Base-by-base conservation (phyloP, 2,888 invertebrate genomes). In the Ischnus inquisitorius region DNA sequence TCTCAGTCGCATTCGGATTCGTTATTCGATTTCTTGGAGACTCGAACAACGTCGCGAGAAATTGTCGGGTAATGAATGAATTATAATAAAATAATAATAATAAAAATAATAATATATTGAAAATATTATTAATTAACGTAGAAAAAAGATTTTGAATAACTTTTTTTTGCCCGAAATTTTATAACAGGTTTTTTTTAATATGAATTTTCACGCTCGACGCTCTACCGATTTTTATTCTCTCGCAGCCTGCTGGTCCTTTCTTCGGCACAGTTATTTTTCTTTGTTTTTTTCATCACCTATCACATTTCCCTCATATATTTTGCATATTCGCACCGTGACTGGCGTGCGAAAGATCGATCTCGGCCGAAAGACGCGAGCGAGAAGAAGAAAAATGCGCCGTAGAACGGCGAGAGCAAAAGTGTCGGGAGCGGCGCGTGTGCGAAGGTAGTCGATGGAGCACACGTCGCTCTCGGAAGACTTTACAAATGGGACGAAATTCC, bases 301-400 rank as follows among this genome's bases (percentile, higher is more conserved):
- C 57, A 74, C 77, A 62, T 80, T 78, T 62, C 75, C 46, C 80
- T 83, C 80, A 85, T 84, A 83, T 83, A 83, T 84, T 87, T 85
- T 85, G 84, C 85, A 85, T 87, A 87, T 84, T 80, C 85, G 84
- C 85, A 83, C 83, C 85, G 85, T 85, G 84, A 85, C 85, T 86
- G 75, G 75, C 82, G 80, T 79, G 71, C 80, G 64, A n/a, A 85
- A 86, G 84, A 86, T 86, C 85, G 84, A 87, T 83, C 83, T 72
- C 43, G 80, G 68, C 62, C 69, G 69, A 72, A 79, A 75, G 75
- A 83, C 77, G 62, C 64, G 64, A 69, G 71, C 41, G 64, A 41
- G 43, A 75, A 65, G 43, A 75, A 65, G 22, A 25, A 67, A 67
- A 43, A 43, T 19, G 39, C 48, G 74, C 34, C 19, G 46, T 34